Percentiles rank a stretch among this genome's conserved stretches.
These are phyloP conservation scores for Meteorus cinctellus DNA, from an alignment of 2,888 invertebrate species.

Conservation along the genomic window DNA sequence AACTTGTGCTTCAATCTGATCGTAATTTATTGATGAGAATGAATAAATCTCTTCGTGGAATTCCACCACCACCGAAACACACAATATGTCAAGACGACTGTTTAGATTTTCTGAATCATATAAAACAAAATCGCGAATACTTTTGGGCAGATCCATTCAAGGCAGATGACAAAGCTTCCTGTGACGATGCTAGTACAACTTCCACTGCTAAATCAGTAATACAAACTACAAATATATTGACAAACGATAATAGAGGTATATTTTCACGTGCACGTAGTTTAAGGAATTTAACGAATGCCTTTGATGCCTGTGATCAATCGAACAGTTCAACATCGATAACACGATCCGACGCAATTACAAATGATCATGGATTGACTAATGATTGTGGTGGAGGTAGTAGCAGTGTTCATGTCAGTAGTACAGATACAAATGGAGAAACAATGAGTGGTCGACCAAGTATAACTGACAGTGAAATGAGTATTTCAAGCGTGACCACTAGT, in stretches of 20 bases:
- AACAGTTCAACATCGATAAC: constrained; percentile 46
- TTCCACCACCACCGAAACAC: constrained; percentile 84
- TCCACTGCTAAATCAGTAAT: constrained; percentile 2
- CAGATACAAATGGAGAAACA: constrained; percentile 29
- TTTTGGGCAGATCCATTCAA: constrained; percentile 71
- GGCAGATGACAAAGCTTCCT: constrained; percentile 39
- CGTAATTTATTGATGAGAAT: constrained; percentile 71
- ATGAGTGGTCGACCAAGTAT: constrained; percentile 28
- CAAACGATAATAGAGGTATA: constrained; percentile 40
- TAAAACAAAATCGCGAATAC: constrained; percentile 75
- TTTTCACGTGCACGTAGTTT: constrained; percentile 55
- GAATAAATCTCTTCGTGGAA: constrained; percentile 79
- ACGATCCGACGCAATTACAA: constrained; percentile 2
- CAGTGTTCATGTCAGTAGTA: constrained; percentile 32
- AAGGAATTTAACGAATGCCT: constrained; percentile 63
- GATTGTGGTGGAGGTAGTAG: constrained; percentile 36
- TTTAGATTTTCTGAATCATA: constrained; percentile 78
- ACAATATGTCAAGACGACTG: constrained; percentile 81
- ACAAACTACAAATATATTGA: not conserved
- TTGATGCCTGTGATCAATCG: constrained; percentile 64
- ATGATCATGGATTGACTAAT: constrained; percentile 19
- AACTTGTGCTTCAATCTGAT: constrained; percentile 68
- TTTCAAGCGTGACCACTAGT: constrained; percentile 38
- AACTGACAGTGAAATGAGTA: constrained; percentile 40
- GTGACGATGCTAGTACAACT: constrained; percentile 11